A percentile compares a stretch with the other conserved stretches of the same genome.
phyloP scores from a whole-genome alignment of 2,113 vertebrate genomes.

The Junco hyemalis region DNA sequence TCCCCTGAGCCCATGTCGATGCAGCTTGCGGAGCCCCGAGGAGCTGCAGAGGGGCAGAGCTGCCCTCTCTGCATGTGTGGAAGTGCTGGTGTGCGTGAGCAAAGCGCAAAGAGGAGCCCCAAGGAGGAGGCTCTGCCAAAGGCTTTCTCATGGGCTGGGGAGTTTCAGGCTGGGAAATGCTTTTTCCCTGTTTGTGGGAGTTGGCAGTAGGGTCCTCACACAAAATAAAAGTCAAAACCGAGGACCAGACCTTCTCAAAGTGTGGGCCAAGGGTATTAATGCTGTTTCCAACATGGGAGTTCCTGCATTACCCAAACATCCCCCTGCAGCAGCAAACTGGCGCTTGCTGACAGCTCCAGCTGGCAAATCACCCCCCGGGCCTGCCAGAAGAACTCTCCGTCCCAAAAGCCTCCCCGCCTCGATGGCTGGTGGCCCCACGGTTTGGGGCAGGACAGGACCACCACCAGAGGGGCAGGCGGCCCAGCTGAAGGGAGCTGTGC shows the following conservation, averaged over 20 bases:
- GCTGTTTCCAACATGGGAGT: conserved; percentile 34
- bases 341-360: conserved; percentile 13
- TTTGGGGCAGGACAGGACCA: neutral
- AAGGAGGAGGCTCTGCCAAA: neutral
- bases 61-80: neutral
- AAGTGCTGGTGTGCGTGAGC: neutral
- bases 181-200: neutral
- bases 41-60: neutral
- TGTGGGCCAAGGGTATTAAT: conserved; percentile 18
- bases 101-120: neutral
- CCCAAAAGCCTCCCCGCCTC: neutral
- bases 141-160: neutral
- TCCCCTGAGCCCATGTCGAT: neutral
- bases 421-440: neutral
- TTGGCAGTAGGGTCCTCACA: neutral
- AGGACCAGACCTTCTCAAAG: conserved; percentile 3
- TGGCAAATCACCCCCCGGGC: neutral
- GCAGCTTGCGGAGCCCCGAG: neutral
- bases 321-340: neutral
- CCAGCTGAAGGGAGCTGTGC: neutral
- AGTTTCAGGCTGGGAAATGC: neutral
- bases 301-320: conserved; percentile 15
- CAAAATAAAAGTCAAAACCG: neutral
- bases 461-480: neutral
- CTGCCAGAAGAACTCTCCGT: neutral